Percentiles rank a stretch among this genome's conserved stretches.
Conservation (phyloP, 2,888 invertebrate genomes). For the Polietes domitor region DNA sequence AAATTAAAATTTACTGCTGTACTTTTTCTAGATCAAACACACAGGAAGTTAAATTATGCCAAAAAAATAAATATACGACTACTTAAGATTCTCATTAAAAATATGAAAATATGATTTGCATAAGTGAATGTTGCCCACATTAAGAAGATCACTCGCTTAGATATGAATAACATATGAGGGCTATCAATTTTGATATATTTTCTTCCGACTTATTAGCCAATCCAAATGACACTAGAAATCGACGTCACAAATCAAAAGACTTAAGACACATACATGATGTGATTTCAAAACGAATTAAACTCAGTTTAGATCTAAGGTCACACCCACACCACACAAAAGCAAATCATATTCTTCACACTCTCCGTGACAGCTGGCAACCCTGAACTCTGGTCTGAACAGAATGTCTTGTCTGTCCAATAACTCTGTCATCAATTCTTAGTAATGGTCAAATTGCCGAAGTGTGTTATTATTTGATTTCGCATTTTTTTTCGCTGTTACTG, state of each 20-base stretch:
- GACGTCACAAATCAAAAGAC: not conserved
- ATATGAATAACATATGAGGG: not conserved
- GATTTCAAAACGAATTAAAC: not conserved
- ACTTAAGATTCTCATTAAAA: too few species aligned
- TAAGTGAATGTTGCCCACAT: not conserved
- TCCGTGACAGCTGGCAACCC: conserved; percentile 17
- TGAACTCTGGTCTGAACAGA: not conserved
- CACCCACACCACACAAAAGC: too few species aligned
- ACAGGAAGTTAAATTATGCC: too few species aligned
- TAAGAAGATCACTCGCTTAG: not conserved
- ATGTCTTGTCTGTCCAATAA: not conserved
- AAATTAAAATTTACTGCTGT: too few species aligned
- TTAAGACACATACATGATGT: not conserved
- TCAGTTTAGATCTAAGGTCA: too few species aligned
- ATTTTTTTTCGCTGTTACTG: not conserved
- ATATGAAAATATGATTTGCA: not conserved
- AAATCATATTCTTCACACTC: too few species aligned
- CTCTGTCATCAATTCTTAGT: conserved; percentile 1
- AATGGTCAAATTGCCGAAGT: not conserved
- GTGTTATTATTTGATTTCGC: not conserved
- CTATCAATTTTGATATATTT: not conserved
- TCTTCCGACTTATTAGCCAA: not conserved
- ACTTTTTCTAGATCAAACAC: too few species aligned
- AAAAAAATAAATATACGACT: too few species aligned
- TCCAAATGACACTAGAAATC: not conserved